Evolutionary conservation across 2,113 vertebrate species (phyloP).

Genomic region (Dascyllus trimaculatus): DNA sequence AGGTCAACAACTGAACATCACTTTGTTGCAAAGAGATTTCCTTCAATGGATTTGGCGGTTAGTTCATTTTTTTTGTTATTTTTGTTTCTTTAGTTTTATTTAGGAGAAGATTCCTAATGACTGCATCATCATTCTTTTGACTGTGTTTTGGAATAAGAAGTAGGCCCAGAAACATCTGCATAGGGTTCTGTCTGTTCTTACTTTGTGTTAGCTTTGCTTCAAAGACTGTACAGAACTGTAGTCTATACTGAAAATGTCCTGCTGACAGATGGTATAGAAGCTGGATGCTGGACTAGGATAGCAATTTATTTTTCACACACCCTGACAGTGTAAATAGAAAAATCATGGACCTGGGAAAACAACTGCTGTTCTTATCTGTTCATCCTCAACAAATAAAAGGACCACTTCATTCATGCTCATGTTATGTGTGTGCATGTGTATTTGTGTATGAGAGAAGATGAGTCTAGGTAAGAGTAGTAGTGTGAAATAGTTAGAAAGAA

Average conservation of each 20-base stretch:
- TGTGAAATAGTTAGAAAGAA: neutral
- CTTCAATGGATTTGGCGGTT: no score
- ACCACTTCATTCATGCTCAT: no score
- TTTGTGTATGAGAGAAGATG: neutral
- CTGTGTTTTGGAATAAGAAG: no score
- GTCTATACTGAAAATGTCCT: neutral
- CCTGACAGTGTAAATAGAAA: neutral
- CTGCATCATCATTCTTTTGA: no score
- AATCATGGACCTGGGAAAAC: neutral
- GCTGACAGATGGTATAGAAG: constrained; percentile 6
- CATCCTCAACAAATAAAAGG: neutral
- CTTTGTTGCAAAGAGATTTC: no score
- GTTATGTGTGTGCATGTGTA: no score
- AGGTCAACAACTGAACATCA: no score
- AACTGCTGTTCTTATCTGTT: neutral
- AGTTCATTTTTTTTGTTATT: no score
- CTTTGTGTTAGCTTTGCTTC: neutral
- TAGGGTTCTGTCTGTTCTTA: no score
- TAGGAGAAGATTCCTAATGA: no score
- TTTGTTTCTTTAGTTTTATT: no score
- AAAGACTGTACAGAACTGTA: neutral
- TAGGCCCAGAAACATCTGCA: no score
- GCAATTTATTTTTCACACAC: constrained; percentile 27
- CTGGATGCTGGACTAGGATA: constrained; percentile 7
- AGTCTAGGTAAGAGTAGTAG: neutral